phyloP scores from a whole-genome alignment of 2,888 invertebrate genomes.

The Aspidiotus destructor region DNA sequence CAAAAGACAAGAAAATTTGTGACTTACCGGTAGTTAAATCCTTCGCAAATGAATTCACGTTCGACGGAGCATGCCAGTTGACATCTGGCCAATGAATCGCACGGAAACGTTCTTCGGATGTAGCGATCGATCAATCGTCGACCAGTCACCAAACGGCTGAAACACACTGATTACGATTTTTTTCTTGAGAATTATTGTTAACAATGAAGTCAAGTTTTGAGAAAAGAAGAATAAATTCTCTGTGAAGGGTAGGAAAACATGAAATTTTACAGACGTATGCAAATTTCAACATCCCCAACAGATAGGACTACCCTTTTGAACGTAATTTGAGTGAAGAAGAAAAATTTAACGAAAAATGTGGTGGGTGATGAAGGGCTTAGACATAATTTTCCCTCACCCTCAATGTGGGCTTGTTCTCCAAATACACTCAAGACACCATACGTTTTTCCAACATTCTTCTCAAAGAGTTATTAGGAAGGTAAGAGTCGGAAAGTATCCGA shows the following conservation, averaged over 20 bases:
- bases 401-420: no score
- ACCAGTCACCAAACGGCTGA: constrained; percentile 64
- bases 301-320: no score
- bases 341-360: no score
- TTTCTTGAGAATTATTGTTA: not conserved
- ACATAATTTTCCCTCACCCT: no score
- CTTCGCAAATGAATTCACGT: constrained; percentile 65
- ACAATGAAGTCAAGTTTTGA: not conserved
- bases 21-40: constrained; percentile 66
- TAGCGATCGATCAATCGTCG: constrained; percentile 59
- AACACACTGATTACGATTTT: constrained; percentile 54
- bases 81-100: constrained; percentile 66
- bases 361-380: no score
- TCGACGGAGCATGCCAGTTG: constrained; percentile 64
- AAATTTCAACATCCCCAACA: not conserved
- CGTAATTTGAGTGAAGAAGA: no score
- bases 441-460: no score
- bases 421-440: no score
- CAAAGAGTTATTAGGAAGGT: no score
- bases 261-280: not conserved
- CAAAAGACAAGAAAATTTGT: not conserved
- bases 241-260: not conserved
- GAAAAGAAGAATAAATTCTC: not conserved
- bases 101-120: constrained; percentile 57
- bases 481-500: no score